These are phyloP conservation scores for Bombus cullumanus DNA, from an alignment of 1,140 invertebrate genomes.

Conservation along the genomic window DNA sequence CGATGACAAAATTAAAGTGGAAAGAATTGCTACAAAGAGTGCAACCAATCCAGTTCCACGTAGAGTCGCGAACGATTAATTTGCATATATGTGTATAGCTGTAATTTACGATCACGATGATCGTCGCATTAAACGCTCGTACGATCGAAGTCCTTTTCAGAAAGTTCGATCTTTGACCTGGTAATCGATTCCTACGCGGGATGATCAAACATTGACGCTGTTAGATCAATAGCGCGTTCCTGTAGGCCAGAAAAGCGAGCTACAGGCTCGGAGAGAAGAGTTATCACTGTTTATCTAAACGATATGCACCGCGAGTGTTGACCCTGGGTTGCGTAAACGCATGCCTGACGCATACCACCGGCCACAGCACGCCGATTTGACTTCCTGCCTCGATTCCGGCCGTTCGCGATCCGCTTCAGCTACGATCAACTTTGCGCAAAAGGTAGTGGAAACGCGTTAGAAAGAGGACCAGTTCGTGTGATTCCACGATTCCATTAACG, in stretches of 20 bases:
- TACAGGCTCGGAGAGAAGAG: neutral
- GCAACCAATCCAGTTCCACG: too few relatives aligned
- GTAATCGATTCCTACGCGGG: neutral
- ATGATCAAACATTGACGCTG: too few relatives aligned
- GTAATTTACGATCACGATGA: too few relatives aligned
- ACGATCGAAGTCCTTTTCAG: neutral
- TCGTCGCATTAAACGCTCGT: too few relatives aligned
- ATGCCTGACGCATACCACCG: constrained; percentile 10
- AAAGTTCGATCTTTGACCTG: neutral
- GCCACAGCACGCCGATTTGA: constrained; percentile 18
- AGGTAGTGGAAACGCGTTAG: constrained; percentile 10
- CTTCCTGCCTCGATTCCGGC: constrained; percentile 35
- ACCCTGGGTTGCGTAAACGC: constrained; percentile 69
- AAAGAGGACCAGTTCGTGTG: neutral
- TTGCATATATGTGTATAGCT: too few relatives aligned
- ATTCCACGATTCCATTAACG: constrained; percentile 7
- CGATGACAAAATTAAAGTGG: too few relatives aligned
- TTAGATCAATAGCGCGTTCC: neutral
- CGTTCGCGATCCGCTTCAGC: neutral
- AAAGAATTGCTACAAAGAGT: too few relatives aligned
- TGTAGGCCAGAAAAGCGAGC: neutral
- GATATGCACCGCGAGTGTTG: constrained; percentile 66
- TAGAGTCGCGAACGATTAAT: too few relatives aligned
- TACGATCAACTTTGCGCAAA: constrained; percentile 6
- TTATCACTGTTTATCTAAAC: constrained; percentile 70